Evolutionary conservation across 1,140 invertebrate genomes (phyloP).

Genomic region (Apis laboriosa): DNA sequence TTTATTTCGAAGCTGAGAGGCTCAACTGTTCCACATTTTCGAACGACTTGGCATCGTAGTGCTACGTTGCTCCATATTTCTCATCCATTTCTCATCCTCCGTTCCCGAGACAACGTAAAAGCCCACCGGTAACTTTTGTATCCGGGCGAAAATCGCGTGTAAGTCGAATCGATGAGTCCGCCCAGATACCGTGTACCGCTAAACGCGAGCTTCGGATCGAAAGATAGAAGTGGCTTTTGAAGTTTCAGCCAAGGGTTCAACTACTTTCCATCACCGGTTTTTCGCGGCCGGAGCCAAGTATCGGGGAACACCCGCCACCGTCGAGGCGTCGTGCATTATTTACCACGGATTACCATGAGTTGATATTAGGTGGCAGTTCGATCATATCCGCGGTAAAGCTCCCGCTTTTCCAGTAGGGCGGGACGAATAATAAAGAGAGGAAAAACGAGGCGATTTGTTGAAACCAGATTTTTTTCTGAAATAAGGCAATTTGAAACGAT

Average conservation of each 20-base stretch:
- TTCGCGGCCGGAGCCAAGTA: slow-evolving; percentile 41
- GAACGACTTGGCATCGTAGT: background rate
- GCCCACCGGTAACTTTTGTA: slow-evolving; percentile 61
- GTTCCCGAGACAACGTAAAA: slow-evolving; percentile 22
- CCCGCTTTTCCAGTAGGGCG: background rate
- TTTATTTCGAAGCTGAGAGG: background rate
- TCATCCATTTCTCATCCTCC: background rate
- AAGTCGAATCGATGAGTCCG: slow-evolving; percentile 61
- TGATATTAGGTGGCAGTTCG: slow-evolving; percentile 26
- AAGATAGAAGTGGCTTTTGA: slow-evolving; percentile 57
- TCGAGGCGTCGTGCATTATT: slow-evolving; percentile 62
- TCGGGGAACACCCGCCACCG: slow-evolving; percentile 3
- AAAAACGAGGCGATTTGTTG: background rate
- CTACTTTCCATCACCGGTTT: slow-evolving; percentile 59
- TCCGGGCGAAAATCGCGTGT: slow-evolving; percentile 55
- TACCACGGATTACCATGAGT: slow-evolving; percentile 63
- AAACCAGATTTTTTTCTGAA: background rate
- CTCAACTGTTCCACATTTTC: background rate
- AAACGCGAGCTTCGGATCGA: slow-evolving; percentile 59
- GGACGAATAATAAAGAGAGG: background rate
- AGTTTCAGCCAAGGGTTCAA: slow-evolving; percentile 65
- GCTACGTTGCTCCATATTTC: background rate
- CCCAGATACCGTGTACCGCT: slow-evolving; percentile 44
- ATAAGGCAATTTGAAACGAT: background rate
- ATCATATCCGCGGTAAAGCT: slow-evolving; percentile 34